Conservation (phyloP, 2,797 vertebrate genomes). For the Gambusia yucatana region DNA sequence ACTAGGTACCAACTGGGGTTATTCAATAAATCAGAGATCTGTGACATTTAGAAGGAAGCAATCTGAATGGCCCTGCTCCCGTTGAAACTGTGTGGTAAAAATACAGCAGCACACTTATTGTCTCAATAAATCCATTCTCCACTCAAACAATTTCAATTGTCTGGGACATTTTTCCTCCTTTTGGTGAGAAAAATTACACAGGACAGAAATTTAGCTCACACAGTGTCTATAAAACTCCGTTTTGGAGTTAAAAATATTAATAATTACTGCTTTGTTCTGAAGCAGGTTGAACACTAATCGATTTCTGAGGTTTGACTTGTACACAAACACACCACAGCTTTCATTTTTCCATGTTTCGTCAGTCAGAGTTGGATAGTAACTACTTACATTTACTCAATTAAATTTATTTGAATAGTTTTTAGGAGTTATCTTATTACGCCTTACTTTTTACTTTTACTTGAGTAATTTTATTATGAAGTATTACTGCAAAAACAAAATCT, state of each 20-base stretch:
- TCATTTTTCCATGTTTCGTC: neutral
- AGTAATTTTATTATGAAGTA: too few species aligned
- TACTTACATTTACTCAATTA: too few species aligned
- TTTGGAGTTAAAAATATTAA: neutral
- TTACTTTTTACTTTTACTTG: too few species aligned
- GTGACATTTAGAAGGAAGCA: slow-evolving; percentile 64
- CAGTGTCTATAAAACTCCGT: neutral
- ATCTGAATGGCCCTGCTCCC: slow-evolving; percentile 54
- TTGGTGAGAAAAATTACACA: slow-evolving; percentile 37
- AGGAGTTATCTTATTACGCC: too few species aligned
- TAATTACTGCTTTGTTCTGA: neutral
- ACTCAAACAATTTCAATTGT: slow-evolving; percentile 78
- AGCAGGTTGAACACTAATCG: neutral
- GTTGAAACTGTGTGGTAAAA: slow-evolving; percentile 67
- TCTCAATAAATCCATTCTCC: slow-evolving; percentile 68
- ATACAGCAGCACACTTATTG: slow-evolving; percentile 64
- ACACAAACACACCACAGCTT: neutral
- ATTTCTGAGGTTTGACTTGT: neutral
- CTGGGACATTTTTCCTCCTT: slow-evolving; percentile 20
- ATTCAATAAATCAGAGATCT: slow-evolving; percentile 51
- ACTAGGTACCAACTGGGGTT: slow-evolving; percentile 21
- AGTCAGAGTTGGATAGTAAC: neutral
- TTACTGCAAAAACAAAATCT: too few species aligned
- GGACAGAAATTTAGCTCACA: slow-evolving; percentile 9
- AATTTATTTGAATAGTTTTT: too few species aligned